These are phyloP conservation scores for Dusona sp. DNA, from an alignment of 2,888 invertebrate species.

Conservation along the genomic window DNA sequence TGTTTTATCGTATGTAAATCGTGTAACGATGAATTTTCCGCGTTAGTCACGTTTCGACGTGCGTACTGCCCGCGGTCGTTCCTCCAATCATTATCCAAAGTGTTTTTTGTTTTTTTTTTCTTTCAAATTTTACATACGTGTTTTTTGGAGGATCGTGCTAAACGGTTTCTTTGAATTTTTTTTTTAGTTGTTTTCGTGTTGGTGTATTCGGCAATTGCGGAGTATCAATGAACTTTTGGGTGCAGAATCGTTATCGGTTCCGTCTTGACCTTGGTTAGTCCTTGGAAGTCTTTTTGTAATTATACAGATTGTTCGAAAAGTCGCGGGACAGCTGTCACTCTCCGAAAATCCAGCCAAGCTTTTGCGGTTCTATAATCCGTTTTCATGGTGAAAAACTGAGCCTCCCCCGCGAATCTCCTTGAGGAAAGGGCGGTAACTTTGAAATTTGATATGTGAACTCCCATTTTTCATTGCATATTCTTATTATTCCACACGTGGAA, in stretches of 20 bases:
- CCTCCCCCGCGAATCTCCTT: too few species aligned
- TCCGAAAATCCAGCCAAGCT: neutral
- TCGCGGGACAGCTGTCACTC: neutral
- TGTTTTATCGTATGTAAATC: conserved; percentile 30
- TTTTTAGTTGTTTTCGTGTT: neutral
- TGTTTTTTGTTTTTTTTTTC: neutral
- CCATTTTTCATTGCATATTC: too few species aligned
- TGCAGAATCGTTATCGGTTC: conserved; percentile 40
- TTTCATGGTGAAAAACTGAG: too few species aligned
- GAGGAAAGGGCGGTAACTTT: too few species aligned
- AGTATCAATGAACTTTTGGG: conserved; percentile 19
- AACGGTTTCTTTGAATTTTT: neutral
- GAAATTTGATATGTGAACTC: too few species aligned
- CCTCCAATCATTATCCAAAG: neutral
- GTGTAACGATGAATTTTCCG: conserved; percentile 55
- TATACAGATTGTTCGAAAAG: neutral
- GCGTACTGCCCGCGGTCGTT: conserved; percentile 45
- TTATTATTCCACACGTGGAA: too few species aligned
- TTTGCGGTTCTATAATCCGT: too few species aligned
- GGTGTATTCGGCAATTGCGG: neutral
- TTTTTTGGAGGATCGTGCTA: neutral
- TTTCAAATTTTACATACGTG: neutral
- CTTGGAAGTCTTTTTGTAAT: neutral
- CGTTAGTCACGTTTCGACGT: conserved; percentile 60
- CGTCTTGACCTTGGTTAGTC: conserved; percentile 55